phyloP scores from a whole-genome alignment of 2,113 vertebrate species.

The Artemisiospiza belli region DNA sequence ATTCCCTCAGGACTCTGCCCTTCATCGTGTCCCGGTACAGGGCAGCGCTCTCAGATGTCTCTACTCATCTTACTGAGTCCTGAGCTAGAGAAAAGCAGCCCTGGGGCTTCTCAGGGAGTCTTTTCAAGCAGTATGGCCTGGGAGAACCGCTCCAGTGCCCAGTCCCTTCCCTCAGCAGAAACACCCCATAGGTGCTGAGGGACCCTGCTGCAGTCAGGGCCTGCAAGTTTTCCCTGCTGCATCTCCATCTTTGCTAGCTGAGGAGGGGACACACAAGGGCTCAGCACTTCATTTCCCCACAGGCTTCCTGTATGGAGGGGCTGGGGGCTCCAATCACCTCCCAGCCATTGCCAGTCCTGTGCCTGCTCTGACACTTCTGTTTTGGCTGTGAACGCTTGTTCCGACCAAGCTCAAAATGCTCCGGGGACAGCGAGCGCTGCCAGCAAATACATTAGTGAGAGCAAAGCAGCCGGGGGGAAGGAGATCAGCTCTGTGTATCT shows the following conservation, averaged over 20 bases:
- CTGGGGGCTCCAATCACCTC: background rate
- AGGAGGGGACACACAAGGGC: background rate
- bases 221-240: background rate
- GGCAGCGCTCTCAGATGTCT: background rate
- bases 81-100: background rate
- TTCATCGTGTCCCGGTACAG: rapidly evolving
- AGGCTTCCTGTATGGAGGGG: rapidly evolving
- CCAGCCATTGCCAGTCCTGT: background rate
- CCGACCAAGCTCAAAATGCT: background rate
- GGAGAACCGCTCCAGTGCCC: background rate
- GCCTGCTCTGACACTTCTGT: background rate
- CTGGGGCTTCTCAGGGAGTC: background rate
- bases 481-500: slow-evolving; percentile 30
- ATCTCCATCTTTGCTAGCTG: background rate
- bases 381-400: slow-evolving; percentile 30
- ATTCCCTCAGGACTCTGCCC: background rate
- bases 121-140: background rate
- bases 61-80: background rate
- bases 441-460: slow-evolving; percentile 64
- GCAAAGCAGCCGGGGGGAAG: slow-evolving; percentile 36
- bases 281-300: background rate
- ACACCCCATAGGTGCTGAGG: background rate
- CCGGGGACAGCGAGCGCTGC: background rate
- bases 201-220: background rate
- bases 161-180: background rate